Evolutionary conservation across 2,113 vertebrate genomes (phyloP).

Genomic region (Paramormyrops kingsleyae): DNA sequence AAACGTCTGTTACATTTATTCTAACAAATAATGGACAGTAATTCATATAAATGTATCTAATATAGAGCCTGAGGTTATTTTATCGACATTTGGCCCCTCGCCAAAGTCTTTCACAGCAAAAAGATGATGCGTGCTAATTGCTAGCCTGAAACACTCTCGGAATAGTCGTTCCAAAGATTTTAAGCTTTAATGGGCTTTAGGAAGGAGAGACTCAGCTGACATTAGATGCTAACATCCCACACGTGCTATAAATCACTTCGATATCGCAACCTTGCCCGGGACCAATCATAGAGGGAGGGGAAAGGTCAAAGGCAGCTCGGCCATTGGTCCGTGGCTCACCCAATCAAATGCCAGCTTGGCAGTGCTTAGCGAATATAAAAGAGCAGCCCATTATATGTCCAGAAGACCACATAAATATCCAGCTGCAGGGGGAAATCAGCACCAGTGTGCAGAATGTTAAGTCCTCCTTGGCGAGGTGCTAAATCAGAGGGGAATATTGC

Average conservation of each 20-base stretch:
- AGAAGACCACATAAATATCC: not conserved
- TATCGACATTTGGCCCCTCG: not conserved
- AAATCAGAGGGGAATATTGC: slow-evolving; percentile 4
- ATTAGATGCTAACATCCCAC: not conserved
- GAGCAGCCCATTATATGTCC: not conserved
- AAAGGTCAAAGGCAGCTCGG: not conserved
- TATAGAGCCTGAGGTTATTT: slow-evolving; percentile 1
- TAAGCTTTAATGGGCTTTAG: not conserved
- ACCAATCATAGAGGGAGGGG: not conserved
- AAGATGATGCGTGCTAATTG: slow-evolving; percentile 4
- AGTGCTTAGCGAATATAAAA: not conserved
- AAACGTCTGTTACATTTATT: not conserved
- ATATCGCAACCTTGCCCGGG: not conserved
- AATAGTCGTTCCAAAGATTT: not conserved
- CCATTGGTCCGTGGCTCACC: slow-evolving; percentile 17
- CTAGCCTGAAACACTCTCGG: not conserved
- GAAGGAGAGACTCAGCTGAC: not conserved
- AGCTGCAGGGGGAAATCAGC: not conserved
- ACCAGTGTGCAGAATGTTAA: not conserved
- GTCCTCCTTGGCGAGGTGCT: not conserved
- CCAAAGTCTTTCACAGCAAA: not conserved
- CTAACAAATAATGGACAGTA: not conserved
- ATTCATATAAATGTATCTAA: not conserved
- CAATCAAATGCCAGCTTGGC: not conserved
- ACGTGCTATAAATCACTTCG: slow-evolving; percentile 14